These are phyloP conservation scores for Acutogordius australiensis DNA, from an alignment of 2,888 invertebrate species.

Conservation along the genomic window DNA sequence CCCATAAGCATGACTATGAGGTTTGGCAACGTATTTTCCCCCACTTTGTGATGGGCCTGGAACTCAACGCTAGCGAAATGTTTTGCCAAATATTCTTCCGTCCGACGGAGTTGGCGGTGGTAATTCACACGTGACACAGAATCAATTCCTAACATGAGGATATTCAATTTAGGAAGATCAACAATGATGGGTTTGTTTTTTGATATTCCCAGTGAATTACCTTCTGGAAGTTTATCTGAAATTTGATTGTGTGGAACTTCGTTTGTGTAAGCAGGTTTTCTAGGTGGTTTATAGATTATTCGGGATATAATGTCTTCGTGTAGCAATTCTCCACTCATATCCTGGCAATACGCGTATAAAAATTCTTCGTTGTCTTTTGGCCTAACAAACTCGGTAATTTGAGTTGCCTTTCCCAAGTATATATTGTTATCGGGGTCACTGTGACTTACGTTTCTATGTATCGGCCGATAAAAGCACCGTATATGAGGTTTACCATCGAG, in stretches of 20 bases:
- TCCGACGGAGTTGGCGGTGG: neutral
- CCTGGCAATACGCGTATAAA: neutral
- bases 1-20: neutral
- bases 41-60: neutral
- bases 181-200: neutral
- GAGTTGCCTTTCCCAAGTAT: neutral
- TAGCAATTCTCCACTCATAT: neutral
- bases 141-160: slow-evolving; percentile 1
- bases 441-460: neutral
- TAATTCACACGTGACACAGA: neutral
- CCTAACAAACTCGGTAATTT: neutral
- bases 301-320: slow-evolving; percentile 10
- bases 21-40: slow-evolving; percentile 1
- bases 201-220: neutral
- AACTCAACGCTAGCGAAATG: neutral
- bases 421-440: neutral
- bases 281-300: neutral
- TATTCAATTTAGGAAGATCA: neutral
- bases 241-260: neutral
- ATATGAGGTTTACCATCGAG: neutral
- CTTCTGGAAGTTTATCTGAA: neutral
- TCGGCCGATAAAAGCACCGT: neutral
- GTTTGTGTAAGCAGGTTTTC: neutral
- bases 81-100: neutral
- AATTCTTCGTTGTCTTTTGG: neutral